A percentile compares a stretch with the other conserved stretches of the same genome.
Conservation (phyloP, 1,140 invertebrate species). For the Eumeta japonica region DNA sequence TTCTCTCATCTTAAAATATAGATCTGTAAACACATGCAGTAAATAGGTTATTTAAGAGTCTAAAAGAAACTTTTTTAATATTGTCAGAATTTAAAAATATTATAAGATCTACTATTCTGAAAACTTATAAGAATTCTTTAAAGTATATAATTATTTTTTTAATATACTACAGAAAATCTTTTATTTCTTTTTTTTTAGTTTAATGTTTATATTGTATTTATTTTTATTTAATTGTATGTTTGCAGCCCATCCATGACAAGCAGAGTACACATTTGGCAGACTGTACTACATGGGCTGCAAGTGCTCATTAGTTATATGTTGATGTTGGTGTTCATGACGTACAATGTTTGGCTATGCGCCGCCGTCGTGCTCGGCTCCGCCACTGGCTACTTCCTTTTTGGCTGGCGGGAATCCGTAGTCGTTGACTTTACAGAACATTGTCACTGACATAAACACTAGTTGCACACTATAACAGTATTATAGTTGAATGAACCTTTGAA, state of each 20-base stretch:
- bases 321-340: constrained; percentile 99
- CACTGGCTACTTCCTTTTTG: constrained; percentile 91
- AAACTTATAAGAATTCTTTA: too few species aligned
- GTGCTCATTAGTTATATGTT: constrained; percentile 81
- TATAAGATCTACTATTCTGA: too few species aligned
- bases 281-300: constrained; percentile 85
- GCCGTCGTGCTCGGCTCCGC: constrained; percentile 87
- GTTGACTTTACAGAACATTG: constrained; percentile 95
- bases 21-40: too few species aligned
- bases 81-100: too few species aligned
- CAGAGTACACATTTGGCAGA: constrained; percentile 80
- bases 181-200: too few species aligned
- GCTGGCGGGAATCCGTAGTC: constrained; percentile 89
- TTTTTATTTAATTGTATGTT: too few species aligned
- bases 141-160: too few species aligned
- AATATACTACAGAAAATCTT: too few species aligned
- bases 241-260: constrained; percentile 79
- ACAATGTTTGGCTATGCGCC: constrained; percentile 91
- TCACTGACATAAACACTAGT: constrained; percentile 64
- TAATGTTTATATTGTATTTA: too few species aligned
- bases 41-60: too few species aligned
- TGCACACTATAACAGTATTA: not conserved
- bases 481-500: not conserved
- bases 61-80: too few species aligned
- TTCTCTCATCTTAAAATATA: too few species aligned